phyloP scores from a whole-genome alignment of 2,797 vertebrate genomes.

The Bucorvus abyssinicus region DNA sequence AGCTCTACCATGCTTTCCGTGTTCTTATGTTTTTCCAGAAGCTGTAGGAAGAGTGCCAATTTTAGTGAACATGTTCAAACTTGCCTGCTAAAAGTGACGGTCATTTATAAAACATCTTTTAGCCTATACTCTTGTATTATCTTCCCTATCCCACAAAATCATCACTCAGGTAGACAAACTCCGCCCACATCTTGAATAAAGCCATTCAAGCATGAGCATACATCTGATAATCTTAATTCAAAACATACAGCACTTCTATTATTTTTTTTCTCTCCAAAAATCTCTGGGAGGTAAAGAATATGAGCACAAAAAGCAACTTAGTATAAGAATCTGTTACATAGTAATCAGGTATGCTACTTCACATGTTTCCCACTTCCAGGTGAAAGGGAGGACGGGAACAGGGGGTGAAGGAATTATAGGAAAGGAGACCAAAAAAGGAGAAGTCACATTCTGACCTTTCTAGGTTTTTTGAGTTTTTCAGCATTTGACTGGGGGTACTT shows the following conservation, averaged over 20 bases:
- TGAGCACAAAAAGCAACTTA: neutral
- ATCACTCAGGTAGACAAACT: neutral
- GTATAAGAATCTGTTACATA: fast-evolving
- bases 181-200: neutral
- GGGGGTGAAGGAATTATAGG: fast-evolving
- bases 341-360: neutral
- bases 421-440: neutral
- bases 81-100: neutral
- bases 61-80: neutral
- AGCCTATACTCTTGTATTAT: neutral
- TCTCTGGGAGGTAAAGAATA: neutral
- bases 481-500: neutral
- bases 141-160: neutral
- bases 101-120: neutral
- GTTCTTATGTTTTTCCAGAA: constrained; percentile 91
- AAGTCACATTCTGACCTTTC: neutral
- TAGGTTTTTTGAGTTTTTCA: neutral
- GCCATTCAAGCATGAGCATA: neutral
- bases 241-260: neutral
- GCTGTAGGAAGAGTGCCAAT: constrained; percentile 68
- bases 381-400: no score
- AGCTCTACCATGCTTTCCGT: constrained; percentile 95
- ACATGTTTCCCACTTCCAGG: neutral
- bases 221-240: neutral
- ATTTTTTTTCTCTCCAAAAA: neutral